A percentile compares a stretch with the other conserved stretches of the same genome.
Conservation (phyloP, 2,888 invertebrate genomes). For the Sphaeridia pumilis region DNA sequence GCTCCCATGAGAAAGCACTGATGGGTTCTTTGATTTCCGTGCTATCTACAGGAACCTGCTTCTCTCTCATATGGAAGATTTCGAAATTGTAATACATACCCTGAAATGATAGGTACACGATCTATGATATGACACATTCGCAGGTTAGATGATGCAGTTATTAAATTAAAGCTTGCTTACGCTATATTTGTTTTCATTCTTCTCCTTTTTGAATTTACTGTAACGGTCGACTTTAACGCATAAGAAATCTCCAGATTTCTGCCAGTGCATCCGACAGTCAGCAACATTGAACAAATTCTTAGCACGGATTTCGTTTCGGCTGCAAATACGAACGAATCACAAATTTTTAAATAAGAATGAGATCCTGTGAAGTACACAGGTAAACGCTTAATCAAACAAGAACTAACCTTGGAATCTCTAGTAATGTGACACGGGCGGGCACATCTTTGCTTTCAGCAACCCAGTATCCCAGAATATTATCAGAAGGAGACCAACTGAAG, state of each 20-base stretch:
- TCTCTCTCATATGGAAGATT: conserved; percentile 96
- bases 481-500: conserved; percentile 97
- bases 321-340: conserved; percentile 30
- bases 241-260: conserved; percentile 92
- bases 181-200: conserved; percentile 83
- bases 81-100: conserved; percentile 98
- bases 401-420: conserved; percentile 78
- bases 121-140: no score
- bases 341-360: no score
- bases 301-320: conserved; percentile 70
- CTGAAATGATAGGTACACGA: conserved; percentile 37
- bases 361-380: no score
- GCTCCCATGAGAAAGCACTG: conserved; percentile 96
- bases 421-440: conserved; percentile 83
- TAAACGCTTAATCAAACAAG: no score
- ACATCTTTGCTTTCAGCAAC: conserved; percentile 95
- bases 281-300: conserved; percentile 97
- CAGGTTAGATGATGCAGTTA: no score
- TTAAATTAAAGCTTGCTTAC: conserved; percentile 45
- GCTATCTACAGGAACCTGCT: conserved; percentile 93
- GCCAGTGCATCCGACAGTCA: conserved; percentile 98
- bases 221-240: conserved; percentile 88
- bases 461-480: conserved; percentile 94
- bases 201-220: conserved; percentile 86
- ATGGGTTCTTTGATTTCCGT: conserved; percentile 89